A percentile compares a stretch with the other conserved stretches of the same genome.
These are phyloP conservation scores for Microdon myrmicae DNA, from an alignment of 2,888 invertebrate genomes.

Conservation along the genomic window DNA sequence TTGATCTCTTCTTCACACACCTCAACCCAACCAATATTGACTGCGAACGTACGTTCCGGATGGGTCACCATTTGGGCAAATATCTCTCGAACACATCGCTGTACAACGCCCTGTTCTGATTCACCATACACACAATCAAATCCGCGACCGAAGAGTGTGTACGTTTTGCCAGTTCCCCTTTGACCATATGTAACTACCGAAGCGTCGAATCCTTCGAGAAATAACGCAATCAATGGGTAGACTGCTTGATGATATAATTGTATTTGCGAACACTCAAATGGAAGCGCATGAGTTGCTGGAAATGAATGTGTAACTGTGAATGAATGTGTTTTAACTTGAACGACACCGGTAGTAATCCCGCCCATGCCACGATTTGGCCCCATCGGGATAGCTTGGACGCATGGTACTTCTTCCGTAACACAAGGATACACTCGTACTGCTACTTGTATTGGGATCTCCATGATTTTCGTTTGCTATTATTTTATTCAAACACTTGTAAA, in stretches of 20 bases:
- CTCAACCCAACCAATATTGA: constrained; percentile 80
- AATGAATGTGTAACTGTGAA: constrained; percentile 71
- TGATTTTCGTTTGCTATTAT: constrained; percentile 57
- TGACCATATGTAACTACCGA: constrained; percentile 78
- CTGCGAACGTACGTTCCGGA: constrained; percentile 73
- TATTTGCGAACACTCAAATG: constrained; percentile 73
- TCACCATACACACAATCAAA: constrained; percentile 72
- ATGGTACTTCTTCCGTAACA: constrained; percentile 67
- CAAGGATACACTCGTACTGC: constrained; percentile 75
- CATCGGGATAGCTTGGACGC: constrained; percentile 62
- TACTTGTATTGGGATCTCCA: constrained; percentile 80
- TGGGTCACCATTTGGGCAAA: constrained; percentile 75
- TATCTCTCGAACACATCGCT: constrained; percentile 77
- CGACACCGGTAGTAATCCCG: constrained; percentile 62
- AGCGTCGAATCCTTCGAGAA: constrained; percentile 80
- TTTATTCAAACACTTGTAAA: constrained; percentile 9
- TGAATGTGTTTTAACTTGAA: constrained; percentile 63
- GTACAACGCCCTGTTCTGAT: constrained; percentile 75
- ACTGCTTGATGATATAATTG: constrained; percentile 74
- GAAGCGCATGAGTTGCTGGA: constrained; percentile 70
- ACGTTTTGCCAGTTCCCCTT: constrained; percentile 76
- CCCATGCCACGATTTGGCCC: constrained; percentile 63
- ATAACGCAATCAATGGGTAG: constrained; percentile 74
- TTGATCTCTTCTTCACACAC: constrained; percentile 75
- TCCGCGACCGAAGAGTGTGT: constrained; percentile 78